Evolutionary conservation across 1,140 invertebrate species (phyloP), one percentile per base, ranked within the genome.

Genomic region (Drosophila aff.): DNA sequence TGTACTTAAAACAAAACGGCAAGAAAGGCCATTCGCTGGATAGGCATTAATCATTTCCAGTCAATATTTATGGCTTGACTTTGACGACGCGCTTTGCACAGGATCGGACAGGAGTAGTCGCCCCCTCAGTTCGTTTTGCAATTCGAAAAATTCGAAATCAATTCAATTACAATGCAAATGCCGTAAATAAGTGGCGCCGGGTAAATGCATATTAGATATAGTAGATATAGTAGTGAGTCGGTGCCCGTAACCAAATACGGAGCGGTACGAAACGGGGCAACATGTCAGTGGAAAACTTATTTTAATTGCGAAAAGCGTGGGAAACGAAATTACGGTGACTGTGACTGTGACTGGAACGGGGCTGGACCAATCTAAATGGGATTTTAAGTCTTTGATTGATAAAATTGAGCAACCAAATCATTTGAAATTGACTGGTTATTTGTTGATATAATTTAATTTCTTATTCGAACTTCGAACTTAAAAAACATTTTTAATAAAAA

Each of bases 11-110:
- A 89, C 81, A 75, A 77, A 73, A 77, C 40, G 28, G 65, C 60
- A 76, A 59, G 62, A 64, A 76, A 59, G 65, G 47, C 62, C 76
- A 62, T 69, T 53, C 36, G 40, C 10, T 43, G 64, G 69, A 33
- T 58, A 40, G 49, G 52, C 84, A 89, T 89, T 89, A 89, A 89
- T 89, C 85, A 89, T 67, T 79, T 43, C 81, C 61, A 81, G 81
- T 82, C 85, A 66, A 90, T 90, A 79, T 85, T 85, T 81, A 87
- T 81, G 82, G 81, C 62, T 43, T 61, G 71, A 73, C 71, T 74
- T 73, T 74, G 71, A 74, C 55, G 55, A 74, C 68, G 55, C 44
- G 38, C 68, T 40, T 57, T 72, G 68, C 41, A 41, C 71, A 57
- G 43, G 28, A 52, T 50, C 43, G 46, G 38, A 50, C 67, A 60